Evolutionary conservation across 2,888 invertebrate genomes (phyloP).

Genomic region (Neoascia interrupta): DNA sequence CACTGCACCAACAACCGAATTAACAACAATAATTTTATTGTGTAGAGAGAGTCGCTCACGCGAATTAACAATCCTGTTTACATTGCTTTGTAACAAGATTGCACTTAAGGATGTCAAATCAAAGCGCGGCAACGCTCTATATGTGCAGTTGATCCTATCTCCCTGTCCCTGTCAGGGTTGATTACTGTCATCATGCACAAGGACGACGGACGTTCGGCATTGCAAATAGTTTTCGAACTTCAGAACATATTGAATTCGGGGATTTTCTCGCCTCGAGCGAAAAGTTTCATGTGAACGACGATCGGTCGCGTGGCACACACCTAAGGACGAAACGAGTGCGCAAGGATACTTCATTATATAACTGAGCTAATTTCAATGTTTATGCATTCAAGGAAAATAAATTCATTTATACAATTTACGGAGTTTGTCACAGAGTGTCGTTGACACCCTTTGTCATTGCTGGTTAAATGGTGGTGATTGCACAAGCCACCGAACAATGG

Average conservation of each 20-base stretch:
- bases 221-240: slow-evolving; percentile 60
- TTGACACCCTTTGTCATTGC: slow-evolving; percentile 59
- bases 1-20: slow-evolving; percentile 70
- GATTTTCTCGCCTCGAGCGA: slow-evolving; percentile 79
- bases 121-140: slow-evolving; percentile 38
- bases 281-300: slow-evolving; percentile 69
- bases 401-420: slow-evolving; percentile 74
- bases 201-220: slow-evolving; percentile 50
- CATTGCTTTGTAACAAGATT: slow-evolving; percentile 79
- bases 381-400: slow-evolving; percentile 77
- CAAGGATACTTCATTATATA: slow-evolving; percentile 70
- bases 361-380: slow-evolving; percentile 78
- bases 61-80: slow-evolving; percentile 78
- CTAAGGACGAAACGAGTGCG: slow-evolving; percentile 40
- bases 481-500: slow-evolving; percentile 27
- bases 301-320: slow-evolving; percentile 72
- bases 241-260: slow-evolving; percentile 68
- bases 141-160: slow-evolving; percentile 49
- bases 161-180: slow-evolving; percentile 74
- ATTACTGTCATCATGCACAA: slow-evolving; percentile 77
- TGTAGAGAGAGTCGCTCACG: slow-evolving; percentile 71
- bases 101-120: slow-evolving; percentile 78
- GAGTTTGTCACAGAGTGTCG: slow-evolving; percentile 33
- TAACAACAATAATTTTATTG: slow-evolving; percentile 79
- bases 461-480: slow-evolving; percentile 45